phyloP scores from a whole-genome alignment of 2,888 invertebrate genomes.

The Polydrusus pterygomalis region DNA sequence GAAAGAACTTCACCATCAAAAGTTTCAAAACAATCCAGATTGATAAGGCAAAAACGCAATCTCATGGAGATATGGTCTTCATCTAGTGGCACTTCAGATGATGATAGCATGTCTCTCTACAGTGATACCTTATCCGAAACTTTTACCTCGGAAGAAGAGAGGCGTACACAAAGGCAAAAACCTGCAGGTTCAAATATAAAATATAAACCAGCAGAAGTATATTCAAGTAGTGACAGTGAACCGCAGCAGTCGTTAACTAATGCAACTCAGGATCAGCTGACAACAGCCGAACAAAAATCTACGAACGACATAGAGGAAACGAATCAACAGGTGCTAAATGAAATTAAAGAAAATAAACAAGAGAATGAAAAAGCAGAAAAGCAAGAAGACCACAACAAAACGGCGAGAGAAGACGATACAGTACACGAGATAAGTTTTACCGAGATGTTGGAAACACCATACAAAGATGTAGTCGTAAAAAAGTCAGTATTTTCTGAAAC shows the following conservation, averaged over 20 bases:
- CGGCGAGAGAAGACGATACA: not conserved
- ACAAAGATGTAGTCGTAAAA: conserved; percentile 4
- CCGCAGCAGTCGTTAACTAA: conserved; percentile 15
- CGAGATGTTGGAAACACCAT: conserved; percentile 25
- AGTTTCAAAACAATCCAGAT: conserved; percentile 1
- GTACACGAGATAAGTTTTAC: conserved; percentile 13
- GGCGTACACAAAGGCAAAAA: too few species aligned
- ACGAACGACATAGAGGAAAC: conserved; percentile 18
- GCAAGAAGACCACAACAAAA: conserved; percentile 11
- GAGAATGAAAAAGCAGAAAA: not conserved
- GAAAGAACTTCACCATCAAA: conserved; percentile 8
- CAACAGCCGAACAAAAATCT: conserved; percentile 5
- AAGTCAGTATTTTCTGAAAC: too few species aligned
- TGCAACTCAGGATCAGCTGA: conserved; percentile 1
- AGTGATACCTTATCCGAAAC: conserved; percentile 21
- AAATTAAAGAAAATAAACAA: not conserved
- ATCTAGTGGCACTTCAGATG: conserved; percentile 18
- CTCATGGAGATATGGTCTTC: conserved; percentile 7
- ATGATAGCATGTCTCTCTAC: conserved; percentile 17
- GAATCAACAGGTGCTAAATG: too few species aligned
- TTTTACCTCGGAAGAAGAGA: conserved; percentile 4
- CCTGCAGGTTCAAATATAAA: too few species aligned
- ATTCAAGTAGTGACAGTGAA: conserved; percentile 19
- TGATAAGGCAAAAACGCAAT: conserved; percentile 13
- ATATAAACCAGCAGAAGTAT: too few species aligned